Conservation (phyloP, 2,113 vertebrate genomes). For the Gasterosteus aculeatus region DNA sequence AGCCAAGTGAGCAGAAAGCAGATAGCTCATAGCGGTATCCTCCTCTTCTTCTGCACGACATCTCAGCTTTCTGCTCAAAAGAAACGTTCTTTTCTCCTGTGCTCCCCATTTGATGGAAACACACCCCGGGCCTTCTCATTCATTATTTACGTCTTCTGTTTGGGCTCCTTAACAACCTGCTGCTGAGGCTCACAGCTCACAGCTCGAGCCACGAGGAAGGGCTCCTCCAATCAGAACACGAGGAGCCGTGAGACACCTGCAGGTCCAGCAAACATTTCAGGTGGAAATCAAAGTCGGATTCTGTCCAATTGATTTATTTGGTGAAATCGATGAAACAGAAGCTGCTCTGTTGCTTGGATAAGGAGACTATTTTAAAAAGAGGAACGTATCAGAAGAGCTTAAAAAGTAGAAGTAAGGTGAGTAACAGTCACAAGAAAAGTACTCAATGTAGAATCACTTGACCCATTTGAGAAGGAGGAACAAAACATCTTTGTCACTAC, state of each 20-base stretch:
- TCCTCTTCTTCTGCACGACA: background rate
- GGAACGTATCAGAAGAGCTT: background rate
- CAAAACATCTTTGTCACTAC: too few relatives aligned
- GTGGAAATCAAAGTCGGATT: background rate
- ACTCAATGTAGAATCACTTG: background rate
- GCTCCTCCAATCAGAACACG: background rate
- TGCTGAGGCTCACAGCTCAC: background rate
- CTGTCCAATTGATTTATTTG: background rate
- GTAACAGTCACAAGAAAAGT: too few relatives aligned
- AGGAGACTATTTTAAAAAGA: background rate
- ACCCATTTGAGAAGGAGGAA: background rate
- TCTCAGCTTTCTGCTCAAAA: background rate
- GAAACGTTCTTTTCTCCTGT: background rate
- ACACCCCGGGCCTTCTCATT: background rate
- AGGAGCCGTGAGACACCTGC: background rate
- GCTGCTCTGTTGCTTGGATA: background rate
- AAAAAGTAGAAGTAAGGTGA: too few relatives aligned
- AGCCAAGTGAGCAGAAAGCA: conserved; percentile 2
- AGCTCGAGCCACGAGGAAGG: background rate
- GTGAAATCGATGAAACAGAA: background rate
- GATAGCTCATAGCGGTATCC: too few relatives aligned
- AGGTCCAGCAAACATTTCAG: too few relatives aligned
- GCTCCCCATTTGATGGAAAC: background rate
- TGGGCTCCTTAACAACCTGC: background rate
- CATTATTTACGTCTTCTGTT: conserved; percentile 4